phyloP scores from a whole-genome alignment of 1,140 invertebrate species.

The Papilio dardanus region DNA sequence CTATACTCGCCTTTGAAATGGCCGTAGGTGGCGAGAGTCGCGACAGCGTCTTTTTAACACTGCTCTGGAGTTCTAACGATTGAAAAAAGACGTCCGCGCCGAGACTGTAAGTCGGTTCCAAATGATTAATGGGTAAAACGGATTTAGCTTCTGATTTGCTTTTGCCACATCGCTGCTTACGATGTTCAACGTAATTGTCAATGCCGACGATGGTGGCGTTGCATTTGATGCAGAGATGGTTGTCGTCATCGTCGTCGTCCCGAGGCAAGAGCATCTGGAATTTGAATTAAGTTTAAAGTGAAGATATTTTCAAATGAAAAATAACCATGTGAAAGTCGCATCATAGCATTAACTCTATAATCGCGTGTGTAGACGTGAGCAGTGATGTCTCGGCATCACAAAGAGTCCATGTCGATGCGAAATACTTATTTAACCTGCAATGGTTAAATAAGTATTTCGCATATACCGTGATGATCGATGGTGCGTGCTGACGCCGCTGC shows the following conservation, averaged over 20 bases:
- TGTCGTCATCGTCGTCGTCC: constrained; percentile 88
- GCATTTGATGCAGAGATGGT: constrained; percentile 93
- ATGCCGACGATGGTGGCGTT: constrained; percentile 90
- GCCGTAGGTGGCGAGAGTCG: constrained; percentile 68
- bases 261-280: constrained; percentile 73
- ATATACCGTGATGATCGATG: constrained; percentile 69
- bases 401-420: constrained; percentile 56
- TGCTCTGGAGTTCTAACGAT: constrained; percentile 92
- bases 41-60: constrained; percentile 82
- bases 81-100: constrained; percentile 93
- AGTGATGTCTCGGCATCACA: constrained; percentile 60
- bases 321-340: constrained; percentile 49
- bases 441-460: too few relatives aligned
- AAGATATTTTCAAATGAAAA: not conserved
- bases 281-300: not conserved
- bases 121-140: constrained; percentile 63
- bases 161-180: constrained; percentile 86
- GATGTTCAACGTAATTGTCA: constrained; percentile 91
- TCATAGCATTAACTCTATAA: constrained; percentile 55
- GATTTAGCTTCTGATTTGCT: constrained; percentile 64
- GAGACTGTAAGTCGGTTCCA: constrained; percentile 81
- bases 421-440: constrained; percentile 55
- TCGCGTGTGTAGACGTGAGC: constrained; percentile 62
- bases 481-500: constrained; percentile 57
- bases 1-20: constrained; percentile 74